Percentiles rank a stretch among this genome's conserved stretches.
phyloP scores from a whole-genome alignment of 30 jellyfish, hydroid and myxozoan genomes.

The Aurelia sp. region DNA sequence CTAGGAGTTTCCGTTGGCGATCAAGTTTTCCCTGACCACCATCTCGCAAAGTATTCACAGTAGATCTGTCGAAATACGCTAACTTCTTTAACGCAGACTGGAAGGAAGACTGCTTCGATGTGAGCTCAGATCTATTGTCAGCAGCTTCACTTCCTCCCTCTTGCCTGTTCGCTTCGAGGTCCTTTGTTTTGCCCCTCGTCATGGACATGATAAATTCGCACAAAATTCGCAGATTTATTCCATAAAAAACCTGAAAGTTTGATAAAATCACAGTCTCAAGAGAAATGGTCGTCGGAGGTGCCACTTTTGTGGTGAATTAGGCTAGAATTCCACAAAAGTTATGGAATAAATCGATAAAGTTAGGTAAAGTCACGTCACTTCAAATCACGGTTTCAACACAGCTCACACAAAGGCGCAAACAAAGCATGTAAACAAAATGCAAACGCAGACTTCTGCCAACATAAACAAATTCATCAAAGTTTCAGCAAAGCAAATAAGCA shows the following conservation, averaged over 20 bases:
- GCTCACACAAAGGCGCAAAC: neutral
- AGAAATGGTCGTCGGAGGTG: constrained; percentile 64
- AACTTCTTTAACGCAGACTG: constrained; percentile 36
- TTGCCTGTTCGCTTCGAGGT: neutral
- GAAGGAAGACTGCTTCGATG: constrained; percentile 9
- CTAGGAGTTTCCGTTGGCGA: constrained; percentile 42
- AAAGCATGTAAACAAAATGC: no score
- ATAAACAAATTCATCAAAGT: no score
- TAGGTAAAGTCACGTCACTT: neutral
- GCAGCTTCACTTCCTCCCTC: constrained; percentile 1
- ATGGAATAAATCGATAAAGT: neutral
- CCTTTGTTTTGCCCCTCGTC: constrained; percentile 62
- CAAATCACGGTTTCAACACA: neutral
- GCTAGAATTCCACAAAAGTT: neutral
- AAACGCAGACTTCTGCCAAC: neutral
- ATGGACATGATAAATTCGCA: constrained; percentile 38
- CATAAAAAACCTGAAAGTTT: constrained; percentile 1
- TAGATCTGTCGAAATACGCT: constrained; percentile 36
- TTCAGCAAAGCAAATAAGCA: neutral
- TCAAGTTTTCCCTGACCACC: constrained; percentile 7
- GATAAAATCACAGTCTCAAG: constrained; percentile 3
- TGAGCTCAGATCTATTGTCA: constrained; percentile 10
- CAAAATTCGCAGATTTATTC: constrained; percentile 8
- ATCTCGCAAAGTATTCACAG: constrained; percentile 1
- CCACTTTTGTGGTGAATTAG: constrained; percentile 63